Conservation (phyloP, 2,113 vertebrate species). For the Urocynchramus pylzowi region DNA sequence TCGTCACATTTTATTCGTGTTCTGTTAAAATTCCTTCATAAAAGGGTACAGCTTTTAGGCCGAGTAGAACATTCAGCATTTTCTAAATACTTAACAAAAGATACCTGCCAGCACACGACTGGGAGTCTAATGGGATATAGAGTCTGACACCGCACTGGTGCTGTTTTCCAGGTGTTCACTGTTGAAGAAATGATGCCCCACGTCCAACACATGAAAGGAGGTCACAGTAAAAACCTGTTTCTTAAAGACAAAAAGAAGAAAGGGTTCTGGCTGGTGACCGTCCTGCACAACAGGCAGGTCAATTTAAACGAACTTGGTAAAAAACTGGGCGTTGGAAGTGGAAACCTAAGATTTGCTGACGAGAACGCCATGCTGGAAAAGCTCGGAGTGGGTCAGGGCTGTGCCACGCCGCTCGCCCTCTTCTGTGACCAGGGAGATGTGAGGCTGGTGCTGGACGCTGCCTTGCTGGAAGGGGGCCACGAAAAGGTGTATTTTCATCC, state of each 20-base stretch:
- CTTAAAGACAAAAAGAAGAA: slow-evolving; percentile 96
- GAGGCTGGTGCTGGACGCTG: slow-evolving; percentile 83
- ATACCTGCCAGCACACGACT: background rate
- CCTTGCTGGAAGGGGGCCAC: slow-evolving; percentile 80
- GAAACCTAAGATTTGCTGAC: slow-evolving; percentile 89
- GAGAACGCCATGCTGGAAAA: slow-evolving; percentile 87
- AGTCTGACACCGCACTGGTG: background rate
- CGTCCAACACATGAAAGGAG: slow-evolving; percentile 82
- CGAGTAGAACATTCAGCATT: background rate
- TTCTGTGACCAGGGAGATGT: slow-evolving; percentile 84
- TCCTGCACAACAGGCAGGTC: slow-evolving; percentile 84
- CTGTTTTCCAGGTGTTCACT: slow-evolving; percentile 85
- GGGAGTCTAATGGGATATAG: background rate
- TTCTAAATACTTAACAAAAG: background rate
- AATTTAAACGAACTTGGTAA: slow-evolving; percentile 89
- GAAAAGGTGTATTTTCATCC: slow-evolving; percentile 88
- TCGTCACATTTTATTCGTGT: background rate
- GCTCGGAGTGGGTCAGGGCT: slow-evolving; percentile 86
- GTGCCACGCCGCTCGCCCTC: slow-evolving; percentile 84
- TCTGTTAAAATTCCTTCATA: background rate
- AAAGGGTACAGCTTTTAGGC: background rate
- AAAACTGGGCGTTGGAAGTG: slow-evolving; percentile 83
- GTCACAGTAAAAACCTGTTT: slow-evolving; percentile 90
- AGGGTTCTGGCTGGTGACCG: slow-evolving; percentile 84
- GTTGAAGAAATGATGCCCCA: slow-evolving; percentile 97